Conservation (phyloP, 2,888 invertebrate genomes). For the Plagiodera versicolora region DNA sequence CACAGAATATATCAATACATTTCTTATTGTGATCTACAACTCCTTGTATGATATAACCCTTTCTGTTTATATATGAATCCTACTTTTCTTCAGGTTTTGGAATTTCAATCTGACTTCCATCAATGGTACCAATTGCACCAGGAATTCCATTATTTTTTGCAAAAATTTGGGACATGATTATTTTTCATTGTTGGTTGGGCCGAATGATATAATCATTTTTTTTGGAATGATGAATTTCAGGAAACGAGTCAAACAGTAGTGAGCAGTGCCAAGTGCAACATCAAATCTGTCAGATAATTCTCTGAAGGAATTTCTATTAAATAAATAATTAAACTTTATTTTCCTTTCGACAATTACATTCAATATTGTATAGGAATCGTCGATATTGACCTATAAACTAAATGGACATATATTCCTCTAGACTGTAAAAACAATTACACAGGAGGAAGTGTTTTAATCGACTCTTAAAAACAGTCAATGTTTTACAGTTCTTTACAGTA, state of each 20-base stretch:
- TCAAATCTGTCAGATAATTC: constrained; percentile 6
- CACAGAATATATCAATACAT: constrained; percentile 15
- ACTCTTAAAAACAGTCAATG: no score
- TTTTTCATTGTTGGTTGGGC: neutral
- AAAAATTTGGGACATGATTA: neutral
- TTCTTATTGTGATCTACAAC: constrained; percentile 9
- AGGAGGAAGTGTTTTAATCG: no score
- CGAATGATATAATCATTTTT: neutral
- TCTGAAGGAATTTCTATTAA: constrained; percentile 1
- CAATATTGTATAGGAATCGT: neutral
- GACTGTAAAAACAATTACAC: no score
- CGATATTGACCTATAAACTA: no score
- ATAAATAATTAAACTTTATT: neutral
- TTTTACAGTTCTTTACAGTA: no score
- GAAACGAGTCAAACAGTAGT: no score
- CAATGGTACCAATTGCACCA: constrained; percentile 6
- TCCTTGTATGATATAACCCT: constrained; percentile 14
- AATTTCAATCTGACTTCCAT: constrained; percentile 5
- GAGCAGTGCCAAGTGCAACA: neutral
- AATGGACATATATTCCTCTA: no score
- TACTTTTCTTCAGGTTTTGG: constrained; percentile 10
- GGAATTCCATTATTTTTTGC: neutral
- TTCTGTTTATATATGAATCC: constrained; percentile 13
- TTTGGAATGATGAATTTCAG: neutral
- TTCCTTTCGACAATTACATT: neutral